Conservation (phyloP, 2,113 vertebrate genomes). For the Tricholaema leucomelas region DNA sequence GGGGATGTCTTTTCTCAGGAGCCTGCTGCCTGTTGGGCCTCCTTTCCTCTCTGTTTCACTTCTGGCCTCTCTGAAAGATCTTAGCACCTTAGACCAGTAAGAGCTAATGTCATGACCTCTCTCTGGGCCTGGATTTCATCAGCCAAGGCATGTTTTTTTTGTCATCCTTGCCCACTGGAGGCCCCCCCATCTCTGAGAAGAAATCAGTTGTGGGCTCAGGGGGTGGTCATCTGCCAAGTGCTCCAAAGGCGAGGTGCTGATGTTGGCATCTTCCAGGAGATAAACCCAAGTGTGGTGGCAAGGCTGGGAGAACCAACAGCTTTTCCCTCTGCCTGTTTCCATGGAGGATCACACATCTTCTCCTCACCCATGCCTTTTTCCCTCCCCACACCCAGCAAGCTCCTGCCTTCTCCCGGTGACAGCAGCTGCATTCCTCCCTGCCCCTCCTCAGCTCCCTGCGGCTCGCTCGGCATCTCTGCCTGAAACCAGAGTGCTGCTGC, state of each 20-base stretch:
- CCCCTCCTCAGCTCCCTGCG: neutral
- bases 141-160: neutral
- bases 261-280: neutral
- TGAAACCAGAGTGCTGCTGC: neutral
- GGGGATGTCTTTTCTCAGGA: neutral
- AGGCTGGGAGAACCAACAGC: neutral
- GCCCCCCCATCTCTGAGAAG: neutral
- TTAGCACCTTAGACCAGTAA: neutral
- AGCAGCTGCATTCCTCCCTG: neutral
- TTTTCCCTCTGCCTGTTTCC: neutral
- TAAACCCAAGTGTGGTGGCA: neutral
- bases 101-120: neutral
- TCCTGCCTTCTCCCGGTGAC: neutral
- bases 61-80: neutral
- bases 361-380: neutral
- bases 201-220: neutral
- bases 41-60: neutral
- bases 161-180: neutral
- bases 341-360: fast-evolving
- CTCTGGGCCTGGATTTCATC: neutral
- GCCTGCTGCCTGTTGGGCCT: neutral
- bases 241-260: neutral
- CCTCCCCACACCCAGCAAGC: neutral
- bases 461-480: neutral
- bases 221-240: neutral